Base-by-base conservation (phyloP, 2,797 vertebrate genomes). In the Sternotherus odoratus region DNA sequence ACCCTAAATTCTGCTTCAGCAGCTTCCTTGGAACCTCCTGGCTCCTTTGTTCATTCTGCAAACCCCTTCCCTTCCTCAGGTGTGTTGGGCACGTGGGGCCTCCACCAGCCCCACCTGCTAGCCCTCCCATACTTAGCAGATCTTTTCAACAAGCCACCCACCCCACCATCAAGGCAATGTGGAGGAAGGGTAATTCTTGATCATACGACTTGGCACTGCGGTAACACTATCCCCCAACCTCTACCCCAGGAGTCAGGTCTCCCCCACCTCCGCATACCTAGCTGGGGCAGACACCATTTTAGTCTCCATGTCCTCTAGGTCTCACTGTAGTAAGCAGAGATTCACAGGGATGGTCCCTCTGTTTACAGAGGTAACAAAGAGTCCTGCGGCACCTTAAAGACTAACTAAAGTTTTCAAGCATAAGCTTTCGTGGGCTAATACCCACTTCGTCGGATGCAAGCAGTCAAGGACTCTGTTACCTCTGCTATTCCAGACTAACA, bases 291-390 rank as follows among this genome's bases (percentile, higher is more conserved):
- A 39, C 3, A 26, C 4, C 43, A 93, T 16, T 91, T 95, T 77
- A 74, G 77, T 92, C 85, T 84, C 63, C n/a, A 24, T 39, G 79
- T 87, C 88, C 82, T 86, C 81, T 79, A 91, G 24, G 90, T 86
- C 89, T 88, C 86, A 93, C 54, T 80, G 83, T 89, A 95, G 74
- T 82, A 87, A 91, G 77, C 77, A 88, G 19, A 83, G 94, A 95
- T 87, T 95, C 74, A 91, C 5, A 33, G 83, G 39, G 94, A 86
- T 19, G 89, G 66, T 24, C 46, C 13, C 83, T 86, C 77, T 92
- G 86, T 96, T 97, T 95, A 91, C 85, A 94, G 74, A n/a, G n/a
- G n/a, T n/a, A n/a, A n/a, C n/a, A n/a, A n/a, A n/a, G n/a, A n/a
- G n/a, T n/a, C n/a, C n/a, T n/a, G n/a, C n/a, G n/a, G n/a, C n/a